Evolutionary conservation across 2,797 vertebrate species (phyloP).

Genomic region (Hafferia zeledoni): DNA sequence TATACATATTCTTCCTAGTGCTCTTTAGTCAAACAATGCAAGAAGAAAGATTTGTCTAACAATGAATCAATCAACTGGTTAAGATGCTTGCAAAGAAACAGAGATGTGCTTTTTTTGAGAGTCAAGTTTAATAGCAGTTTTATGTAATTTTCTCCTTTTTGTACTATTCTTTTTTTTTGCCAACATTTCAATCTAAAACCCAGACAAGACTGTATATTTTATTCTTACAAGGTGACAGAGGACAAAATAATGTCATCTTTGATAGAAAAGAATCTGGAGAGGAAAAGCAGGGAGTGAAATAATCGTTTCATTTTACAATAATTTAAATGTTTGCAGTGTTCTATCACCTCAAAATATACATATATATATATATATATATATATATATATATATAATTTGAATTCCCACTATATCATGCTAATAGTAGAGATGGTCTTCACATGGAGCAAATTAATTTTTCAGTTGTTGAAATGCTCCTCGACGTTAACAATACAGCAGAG

Average conservation of each 20-base stretch:
- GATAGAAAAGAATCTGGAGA: background rate
- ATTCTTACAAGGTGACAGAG: background rate
- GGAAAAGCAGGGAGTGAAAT: rapidly evolving
- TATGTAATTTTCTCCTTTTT: background rate
- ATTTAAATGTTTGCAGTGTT: background rate
- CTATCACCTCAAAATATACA: background rate
- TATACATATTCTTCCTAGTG: background rate
- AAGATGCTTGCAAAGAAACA: background rate
- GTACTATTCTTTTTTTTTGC: background rate
- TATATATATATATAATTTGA: background rate
- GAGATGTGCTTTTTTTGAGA: background rate
- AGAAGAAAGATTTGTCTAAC: background rate
- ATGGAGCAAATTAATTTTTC: background rate
- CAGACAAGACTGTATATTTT: background rate
- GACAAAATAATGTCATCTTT: background rate
- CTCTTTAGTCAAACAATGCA: background rate
- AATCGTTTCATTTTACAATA: background rate
- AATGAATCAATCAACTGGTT: background rate
- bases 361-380: background rate
- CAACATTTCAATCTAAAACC: background rate
- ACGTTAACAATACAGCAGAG: background rate
- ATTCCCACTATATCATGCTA: background rate
- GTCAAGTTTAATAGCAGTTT: background rate
- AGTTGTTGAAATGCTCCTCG: background rate
- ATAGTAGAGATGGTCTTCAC: background rate